Percentiles rank a stretch among this genome's conserved stretches.
phyloP scores from a whole-genome alignment of 2,888 invertebrate species.

The Crocallis elinguaria region DNA sequence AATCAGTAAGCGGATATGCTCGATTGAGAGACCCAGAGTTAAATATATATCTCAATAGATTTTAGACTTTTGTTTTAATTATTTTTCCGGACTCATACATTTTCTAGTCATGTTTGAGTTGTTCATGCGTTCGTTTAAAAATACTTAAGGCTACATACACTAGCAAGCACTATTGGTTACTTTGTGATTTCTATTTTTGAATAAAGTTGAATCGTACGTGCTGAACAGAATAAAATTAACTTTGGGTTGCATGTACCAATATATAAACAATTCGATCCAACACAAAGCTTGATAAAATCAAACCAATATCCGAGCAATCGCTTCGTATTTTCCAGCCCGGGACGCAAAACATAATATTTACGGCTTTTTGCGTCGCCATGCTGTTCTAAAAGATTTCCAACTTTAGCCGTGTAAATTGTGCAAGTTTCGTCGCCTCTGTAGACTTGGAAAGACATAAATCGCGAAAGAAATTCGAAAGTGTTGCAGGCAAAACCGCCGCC shows the following conservation, averaged over 20 bases:
- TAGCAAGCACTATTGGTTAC: too few species aligned
- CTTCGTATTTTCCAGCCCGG: slow-evolving; percentile 26
- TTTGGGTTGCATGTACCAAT: slow-evolving; percentile 1
- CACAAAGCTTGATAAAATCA: slow-evolving; percentile 25
- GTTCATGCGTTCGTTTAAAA: too few species aligned
- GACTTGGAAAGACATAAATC: slow-evolving; percentile 60
- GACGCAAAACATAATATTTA: slow-evolving; percentile 32
- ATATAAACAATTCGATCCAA: slow-evolving; percentile 14
- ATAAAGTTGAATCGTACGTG: too few species aligned
- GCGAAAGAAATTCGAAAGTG: slow-evolving; percentile 60
- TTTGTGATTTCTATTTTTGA: too few species aligned
- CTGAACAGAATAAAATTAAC: slow-evolving; percentile 10
- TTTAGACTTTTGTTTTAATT: too few species aligned
- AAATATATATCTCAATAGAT: too few species aligned
- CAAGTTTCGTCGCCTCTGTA: slow-evolving; percentile 48
- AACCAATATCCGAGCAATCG: slow-evolving; percentile 29
- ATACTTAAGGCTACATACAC: too few species aligned
- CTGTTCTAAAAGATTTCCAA: slow-evolving; percentile 41
- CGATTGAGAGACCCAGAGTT: too few species aligned
- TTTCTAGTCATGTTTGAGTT: too few species aligned
- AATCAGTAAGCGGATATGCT: neutral
- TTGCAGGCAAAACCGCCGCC: slow-evolving; percentile 48
- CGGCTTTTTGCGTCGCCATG: slow-evolving; percentile 28
- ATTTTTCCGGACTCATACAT: too few species aligned
- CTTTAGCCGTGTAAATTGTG: slow-evolving; percentile 46